A percentile compares a stretch with the other conserved stretches of the same genome.
phyloP scores from a whole-genome alignment of 2,888 invertebrate species.

The Aleiodes testaceus region DNA sequence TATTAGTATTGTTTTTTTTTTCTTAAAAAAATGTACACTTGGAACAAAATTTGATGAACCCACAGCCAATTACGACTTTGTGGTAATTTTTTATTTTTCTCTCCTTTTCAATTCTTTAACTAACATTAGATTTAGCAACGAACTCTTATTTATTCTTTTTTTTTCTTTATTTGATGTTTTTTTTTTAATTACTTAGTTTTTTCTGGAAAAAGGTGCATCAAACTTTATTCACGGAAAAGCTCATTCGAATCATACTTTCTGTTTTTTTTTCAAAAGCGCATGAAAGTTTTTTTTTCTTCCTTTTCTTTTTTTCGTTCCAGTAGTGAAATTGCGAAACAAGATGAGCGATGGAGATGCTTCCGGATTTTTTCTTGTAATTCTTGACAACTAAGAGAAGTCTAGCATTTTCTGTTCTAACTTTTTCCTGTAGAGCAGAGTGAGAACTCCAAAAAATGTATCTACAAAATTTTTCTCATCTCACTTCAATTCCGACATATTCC shows the following conservation, averaged over 20 bases:
- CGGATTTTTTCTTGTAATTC: too few relatives aligned
- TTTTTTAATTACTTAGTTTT: constrained; percentile 21
- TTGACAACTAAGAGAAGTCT: too few relatives aligned
- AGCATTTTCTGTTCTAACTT: too few relatives aligned
- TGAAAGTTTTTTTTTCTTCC: constrained; percentile 5
- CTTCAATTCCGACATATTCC: too few relatives aligned
- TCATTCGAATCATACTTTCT: constrained; percentile 31
- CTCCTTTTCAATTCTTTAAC: constrained; percentile 12
- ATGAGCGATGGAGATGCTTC: background rate
- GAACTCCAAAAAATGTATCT: too few relatives aligned
- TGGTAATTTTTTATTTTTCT: constrained; percentile 29
- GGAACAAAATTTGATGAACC: constrained; percentile 65
- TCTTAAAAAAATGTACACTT: constrained; percentile 60
- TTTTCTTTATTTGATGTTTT: constrained; percentile 20
- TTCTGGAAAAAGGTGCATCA: constrained; percentile 44
- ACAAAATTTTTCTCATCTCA: too few relatives aligned
- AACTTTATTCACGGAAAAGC: constrained; percentile 45
- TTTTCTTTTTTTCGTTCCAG: background rate
- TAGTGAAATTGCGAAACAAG: constrained; percentile 26
- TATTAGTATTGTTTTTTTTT: constrained; percentile 44
- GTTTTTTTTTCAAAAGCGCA: constrained; percentile 28
- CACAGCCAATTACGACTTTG: constrained; percentile 47
- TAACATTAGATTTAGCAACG: constrained; percentile 33
- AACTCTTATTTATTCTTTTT: constrained; percentile 24
- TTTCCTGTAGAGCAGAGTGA: too few relatives aligned